Evolutionary conservation across 2,113 vertebrate genomes (phyloP), one percentile per base, ranked within the genome.

Genomic region (Rhinoderma darwinii): DNA sequence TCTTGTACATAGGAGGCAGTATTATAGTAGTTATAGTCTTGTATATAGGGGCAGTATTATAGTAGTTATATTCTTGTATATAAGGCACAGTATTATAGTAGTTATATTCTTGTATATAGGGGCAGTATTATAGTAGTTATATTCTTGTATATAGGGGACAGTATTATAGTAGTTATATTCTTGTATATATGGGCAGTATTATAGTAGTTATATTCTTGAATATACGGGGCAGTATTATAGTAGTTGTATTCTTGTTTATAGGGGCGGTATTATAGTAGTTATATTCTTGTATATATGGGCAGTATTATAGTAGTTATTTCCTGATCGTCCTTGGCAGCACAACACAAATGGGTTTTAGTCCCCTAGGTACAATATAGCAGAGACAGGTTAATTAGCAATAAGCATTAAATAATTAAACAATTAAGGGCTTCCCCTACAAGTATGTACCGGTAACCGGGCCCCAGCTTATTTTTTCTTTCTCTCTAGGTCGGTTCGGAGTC

Each of bases 1-100:
- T 7, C 10, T 5, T 5, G 41, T 43, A 7, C 41, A 43, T 43
- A 7, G 10, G 27, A 27, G 6, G n/a, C 8, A 63, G 59, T 63
- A 63, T 63, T 63, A 63, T 30, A 63, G 59, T 63, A 63, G 59
- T 63, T 63, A 63, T 63, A 63, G 27, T 63, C 59, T 63, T 63
- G n/a, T 63, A 30, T 10, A 63, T 63, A 63, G 59, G 59, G 1
- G n/a, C 27, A 63, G 59, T 63, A 30, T 30, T 63, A 63, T 63
- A 63, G 27, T 63, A 63, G n/a, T 63, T 63, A 63, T 63, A 63
- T 30, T 63, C 59, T 30, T 63, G 59, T 63, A 63, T 27, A 63
- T 63, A 63, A 27, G 59, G 8, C n/a, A 3, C 8, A 61, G 56
- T 61, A 61, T 61, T 61, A 61, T 61, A 61, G 56, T 27, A 61